phyloP scores from a whole-genome alignment of 2,113 vertebrate genomes.

The Otolemur garnettii region DNA sequence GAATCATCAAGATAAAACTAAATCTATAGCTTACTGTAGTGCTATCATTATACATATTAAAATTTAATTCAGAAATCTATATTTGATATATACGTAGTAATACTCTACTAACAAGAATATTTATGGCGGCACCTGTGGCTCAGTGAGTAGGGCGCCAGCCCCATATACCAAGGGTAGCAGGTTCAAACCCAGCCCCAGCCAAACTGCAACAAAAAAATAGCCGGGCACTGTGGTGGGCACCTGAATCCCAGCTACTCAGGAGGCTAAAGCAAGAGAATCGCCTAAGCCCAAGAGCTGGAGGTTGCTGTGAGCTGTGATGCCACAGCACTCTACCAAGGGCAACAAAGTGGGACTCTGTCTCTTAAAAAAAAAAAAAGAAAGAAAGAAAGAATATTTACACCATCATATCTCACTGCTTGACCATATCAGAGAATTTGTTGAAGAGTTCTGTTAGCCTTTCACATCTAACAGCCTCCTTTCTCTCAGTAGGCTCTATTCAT shows the following conservation, averaged over 20 bases:
- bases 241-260: no score
- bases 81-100: background rate
- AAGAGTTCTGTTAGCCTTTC: background rate
- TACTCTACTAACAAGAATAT: background rate
- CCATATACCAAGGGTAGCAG: no score
- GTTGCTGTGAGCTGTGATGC: no score
- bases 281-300: no score
- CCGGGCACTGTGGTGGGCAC: no score
- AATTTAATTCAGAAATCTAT: background rate
- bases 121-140: background rate
- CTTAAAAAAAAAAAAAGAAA: no score
- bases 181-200: no score
- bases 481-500: background rate
- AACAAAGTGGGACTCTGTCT: no score
- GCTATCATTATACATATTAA: background rate
- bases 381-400: background rate
- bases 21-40: background rate
- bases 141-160: no score
- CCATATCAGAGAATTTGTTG: background rate
- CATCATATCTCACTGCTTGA: background rate
- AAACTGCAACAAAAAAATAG: no score
- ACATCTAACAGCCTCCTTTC: background rate
- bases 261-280: no score
- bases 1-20: slow-evolving; percentile 26
- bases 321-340: no score